phyloP scores from a whole-genome alignment of 2,888 invertebrate species.

The Aromia moschata region DNA sequence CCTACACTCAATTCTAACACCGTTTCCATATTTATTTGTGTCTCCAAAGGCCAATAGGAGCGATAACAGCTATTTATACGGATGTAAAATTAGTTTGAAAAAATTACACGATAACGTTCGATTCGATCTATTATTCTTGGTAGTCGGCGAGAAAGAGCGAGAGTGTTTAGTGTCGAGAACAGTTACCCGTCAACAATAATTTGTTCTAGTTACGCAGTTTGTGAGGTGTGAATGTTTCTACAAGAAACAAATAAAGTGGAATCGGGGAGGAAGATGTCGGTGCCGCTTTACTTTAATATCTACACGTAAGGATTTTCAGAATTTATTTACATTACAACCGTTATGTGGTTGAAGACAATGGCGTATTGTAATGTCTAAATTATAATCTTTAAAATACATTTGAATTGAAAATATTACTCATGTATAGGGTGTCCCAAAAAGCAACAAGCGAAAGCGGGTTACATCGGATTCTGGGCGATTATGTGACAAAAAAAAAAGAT shows the following conservation, averaged over 20 bases:
- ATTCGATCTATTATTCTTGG: conserved; percentile 4
- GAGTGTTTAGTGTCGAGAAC: conserved; percentile 1
- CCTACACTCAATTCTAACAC: conserved; percentile 16
- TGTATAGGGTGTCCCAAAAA: neutral
- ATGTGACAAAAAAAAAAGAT: too few relatives aligned
- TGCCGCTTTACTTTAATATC: conserved; percentile 36
- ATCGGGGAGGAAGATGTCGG: conserved; percentile 2
- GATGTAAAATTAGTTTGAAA: conserved; percentile 30
- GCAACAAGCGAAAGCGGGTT: neutral
- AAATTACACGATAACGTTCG: conserved; percentile 20
- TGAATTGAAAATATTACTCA: neutral
- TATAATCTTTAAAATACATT: neutral
- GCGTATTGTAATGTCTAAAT: neutral
- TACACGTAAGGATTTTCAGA: conserved; percentile 31
- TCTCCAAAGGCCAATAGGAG: conserved; percentile 30
- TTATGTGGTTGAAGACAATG: neutral
- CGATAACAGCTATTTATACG: conserved; percentile 33
- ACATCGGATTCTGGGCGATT: neutral
- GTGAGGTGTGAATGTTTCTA: neutral
- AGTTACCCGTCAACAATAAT: neutral
- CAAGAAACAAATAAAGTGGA: neutral
- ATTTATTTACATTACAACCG: too few relatives aligned
- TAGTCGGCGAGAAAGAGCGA: neutral
- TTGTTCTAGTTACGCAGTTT: neutral
- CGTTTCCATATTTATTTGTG: conserved; percentile 29